phyloP scores from a whole-genome alignment of 30 jellyfish, hydroid and myxozoan genomes.

The Pelagia noctiluca region DNA sequence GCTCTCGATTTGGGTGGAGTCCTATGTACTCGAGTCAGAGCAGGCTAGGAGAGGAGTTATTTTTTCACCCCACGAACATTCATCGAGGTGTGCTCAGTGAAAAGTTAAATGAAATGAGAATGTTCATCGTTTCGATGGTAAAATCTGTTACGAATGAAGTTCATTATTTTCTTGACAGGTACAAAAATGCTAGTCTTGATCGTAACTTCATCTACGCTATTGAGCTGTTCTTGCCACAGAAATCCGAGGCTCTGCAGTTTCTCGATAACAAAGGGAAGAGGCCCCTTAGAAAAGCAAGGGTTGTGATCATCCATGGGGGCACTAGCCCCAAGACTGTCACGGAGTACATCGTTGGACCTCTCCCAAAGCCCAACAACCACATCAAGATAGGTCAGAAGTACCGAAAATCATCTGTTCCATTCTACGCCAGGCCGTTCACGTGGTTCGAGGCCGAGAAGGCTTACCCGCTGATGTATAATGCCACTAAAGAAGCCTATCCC shows the following conservation, averaged over 20 bases:
- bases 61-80: too few species aligned
- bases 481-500: conserved; percentile 41
- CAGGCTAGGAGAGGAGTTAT: too few species aligned
- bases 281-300: conserved; percentile 74
- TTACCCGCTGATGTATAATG: not conserved
- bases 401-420: conserved; percentile 43
- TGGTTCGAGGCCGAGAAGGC: conserved; percentile 5
- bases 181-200: conserved; percentile 46
- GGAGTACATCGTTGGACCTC: conserved; percentile 65
- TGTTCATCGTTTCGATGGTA: too few species aligned
- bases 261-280: conserved; percentile 55
- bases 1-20: too few species aligned
- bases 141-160: too few species aligned
- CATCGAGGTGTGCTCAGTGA: too few species aligned
- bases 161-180: too few species aligned
- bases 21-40: too few species aligned
- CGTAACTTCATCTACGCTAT: conserved; percentile 62
- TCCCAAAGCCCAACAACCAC: conserved; percentile 58
- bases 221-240: conserved; percentile 62
- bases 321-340: conserved; percentile 20
- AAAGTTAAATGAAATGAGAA: too few species aligned
- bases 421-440: conserved; percentile 52
- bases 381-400: conserved; percentile 5
- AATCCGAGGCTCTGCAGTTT: conserved; percentile 27
- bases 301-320: conserved; percentile 53